Evolutionary conservation across 2,797 vertebrate genomes (phyloP).

Genomic region (Dendrocincla fuliginosa): DNA sequence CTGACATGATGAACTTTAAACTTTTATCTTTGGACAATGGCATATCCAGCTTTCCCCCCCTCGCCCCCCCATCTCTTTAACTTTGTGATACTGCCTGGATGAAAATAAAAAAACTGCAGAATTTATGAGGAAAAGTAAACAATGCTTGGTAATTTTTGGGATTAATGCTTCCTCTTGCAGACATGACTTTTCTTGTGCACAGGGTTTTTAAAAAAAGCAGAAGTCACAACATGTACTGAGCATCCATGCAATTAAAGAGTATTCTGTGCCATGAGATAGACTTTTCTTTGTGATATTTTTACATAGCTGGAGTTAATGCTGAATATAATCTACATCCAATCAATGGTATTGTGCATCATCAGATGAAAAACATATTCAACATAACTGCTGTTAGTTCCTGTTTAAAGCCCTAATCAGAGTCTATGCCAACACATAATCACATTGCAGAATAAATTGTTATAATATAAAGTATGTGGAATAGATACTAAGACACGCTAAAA

Average conservation of each 20-base stretch:
- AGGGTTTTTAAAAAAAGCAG: conserved; percentile 41
- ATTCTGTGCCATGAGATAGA: conserved; percentile 64
- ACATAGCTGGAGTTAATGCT: conserved; percentile 69
- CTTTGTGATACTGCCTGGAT: background rate
- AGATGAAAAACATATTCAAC: conserved; percentile 74
- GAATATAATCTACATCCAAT: conserved; percentile 74
- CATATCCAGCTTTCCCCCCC: rapidly evolving
- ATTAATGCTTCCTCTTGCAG: conserved; percentile 55
- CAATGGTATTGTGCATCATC: conserved; percentile 76
- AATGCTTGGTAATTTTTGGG: conserved; percentile 48
- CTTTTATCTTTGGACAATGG: background rate
- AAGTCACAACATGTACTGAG: conserved; percentile 69
- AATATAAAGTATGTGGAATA: conserved; percentile 61
- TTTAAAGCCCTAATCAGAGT: conserved; percentile 74
- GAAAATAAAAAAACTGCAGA: conserved; percentile 16
- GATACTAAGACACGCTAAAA: conserved; percentile 60
- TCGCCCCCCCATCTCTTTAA: background rate
- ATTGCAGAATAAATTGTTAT: conserved; percentile 72
- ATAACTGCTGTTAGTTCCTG: conserved; percentile 72
- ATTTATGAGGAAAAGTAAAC: conserved; percentile 39
- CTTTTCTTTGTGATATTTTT: conserved; percentile 72
- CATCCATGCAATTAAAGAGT: conserved; percentile 70
- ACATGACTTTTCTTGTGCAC: conserved; percentile 33
- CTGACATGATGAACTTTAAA: conserved; percentile 24
- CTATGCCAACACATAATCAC: conserved; percentile 73